These are phyloP conservation scores for Pangasius larnaudii DNA, from an alignment of 2,797 vertebrate species.

Conservation along the genomic window DNA sequence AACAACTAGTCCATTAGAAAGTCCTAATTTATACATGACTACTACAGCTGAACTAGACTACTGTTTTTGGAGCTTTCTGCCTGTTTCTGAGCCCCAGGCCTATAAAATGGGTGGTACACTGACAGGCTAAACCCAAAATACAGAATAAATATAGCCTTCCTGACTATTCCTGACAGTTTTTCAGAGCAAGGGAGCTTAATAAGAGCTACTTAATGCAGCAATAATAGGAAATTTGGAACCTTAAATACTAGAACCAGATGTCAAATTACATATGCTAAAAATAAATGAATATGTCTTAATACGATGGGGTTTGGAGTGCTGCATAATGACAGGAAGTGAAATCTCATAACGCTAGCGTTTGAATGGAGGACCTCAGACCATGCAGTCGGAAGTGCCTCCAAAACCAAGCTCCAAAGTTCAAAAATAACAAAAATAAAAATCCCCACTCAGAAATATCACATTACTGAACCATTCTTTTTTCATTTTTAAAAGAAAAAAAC, in stretches of 20 bases:
- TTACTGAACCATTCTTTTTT: not conserved
- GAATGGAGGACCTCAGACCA: conserved; percentile 12
- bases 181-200: not conserved
- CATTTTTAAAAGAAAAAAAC: not conserved
- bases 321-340: conserved; percentile 36
- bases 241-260: conserved; percentile 37
- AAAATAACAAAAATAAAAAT: not conserved
- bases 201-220: conserved; percentile 21
- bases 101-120: conserved; percentile 2
- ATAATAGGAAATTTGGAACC: conserved; percentile 21
- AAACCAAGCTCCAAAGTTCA: not conserved
- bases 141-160: conserved; percentile 31
- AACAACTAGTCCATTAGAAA: not conserved
- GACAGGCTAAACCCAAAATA: not conserved
- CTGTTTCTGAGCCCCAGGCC: not conserved
- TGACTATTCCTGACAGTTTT: not conserved
- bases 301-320: conserved; percentile 27
- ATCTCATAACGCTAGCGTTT: conserved; percentile 26
- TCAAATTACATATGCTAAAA: conserved; percentile 38
- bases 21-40: not conserved
- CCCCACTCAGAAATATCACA: not conserved
- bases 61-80: not conserved
- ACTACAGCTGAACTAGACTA: no score
- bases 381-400: not conserved
- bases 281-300: conserved; percentile 10